A percentile compares a stretch with the other conserved stretches of the same genome.
These are phyloP conservation scores for Nautilus pompilius DNA, from an alignment of 1,140 invertebrate genomes.

Conservation along the genomic window DNA sequence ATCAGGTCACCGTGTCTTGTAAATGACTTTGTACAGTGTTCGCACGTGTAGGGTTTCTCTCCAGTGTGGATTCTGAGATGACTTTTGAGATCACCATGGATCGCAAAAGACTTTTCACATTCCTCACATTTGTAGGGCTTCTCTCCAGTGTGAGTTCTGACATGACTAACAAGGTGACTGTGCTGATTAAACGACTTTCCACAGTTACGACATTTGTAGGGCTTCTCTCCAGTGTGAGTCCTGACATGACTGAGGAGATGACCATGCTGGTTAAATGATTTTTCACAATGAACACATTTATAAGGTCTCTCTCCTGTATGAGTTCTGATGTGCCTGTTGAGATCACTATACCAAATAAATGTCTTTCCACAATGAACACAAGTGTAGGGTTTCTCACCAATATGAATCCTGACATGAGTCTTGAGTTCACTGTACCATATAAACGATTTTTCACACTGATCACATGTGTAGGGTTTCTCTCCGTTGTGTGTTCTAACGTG, in stretches of 20 bases:
- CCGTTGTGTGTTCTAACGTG: slow-evolving; percentile 60
- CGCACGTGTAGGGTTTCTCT: background rate
- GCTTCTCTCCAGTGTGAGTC: slow-evolving; percentile 75
- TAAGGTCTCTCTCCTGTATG: slow-evolving; percentile 80
- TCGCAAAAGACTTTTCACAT: slow-evolving; percentile 59
- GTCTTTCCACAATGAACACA: slow-evolving; percentile 8
- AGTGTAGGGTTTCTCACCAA: slow-evolving; percentile 75
- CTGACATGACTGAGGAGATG: slow-evolving; percentile 61
- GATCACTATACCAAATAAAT: slow-evolving; percentile 3
- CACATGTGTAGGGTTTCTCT: slow-evolving; percentile 48
- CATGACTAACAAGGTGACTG: slow-evolving; percentile 67
- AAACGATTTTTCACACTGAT: slow-evolving; percentile 10
- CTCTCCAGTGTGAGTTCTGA: slow-evolving; percentile 72
- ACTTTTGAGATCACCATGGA: slow-evolving; percentile 8
- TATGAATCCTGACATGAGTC: slow-evolving; percentile 9
- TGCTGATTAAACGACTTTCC: slow-evolving; percentile 85
- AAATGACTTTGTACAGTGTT: slow-evolving; percentile 2
- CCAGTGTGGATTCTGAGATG: background rate
- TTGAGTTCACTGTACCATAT: slow-evolving; percentile 3
- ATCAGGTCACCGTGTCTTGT: slow-evolving; percentile 6
- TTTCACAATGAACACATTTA: slow-evolving; percentile 47
- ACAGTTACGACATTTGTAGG: slow-evolving; percentile 82
- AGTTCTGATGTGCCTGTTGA: slow-evolving; percentile 55
- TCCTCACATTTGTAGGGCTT: slow-evolving; percentile 81
- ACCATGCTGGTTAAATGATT: slow-evolving; percentile 12